These are phyloP conservation scores for Xiphophorus couchianus DNA, from an alignment of 2,113 vertebrate genomes.

Conservation along the genomic window DNA sequence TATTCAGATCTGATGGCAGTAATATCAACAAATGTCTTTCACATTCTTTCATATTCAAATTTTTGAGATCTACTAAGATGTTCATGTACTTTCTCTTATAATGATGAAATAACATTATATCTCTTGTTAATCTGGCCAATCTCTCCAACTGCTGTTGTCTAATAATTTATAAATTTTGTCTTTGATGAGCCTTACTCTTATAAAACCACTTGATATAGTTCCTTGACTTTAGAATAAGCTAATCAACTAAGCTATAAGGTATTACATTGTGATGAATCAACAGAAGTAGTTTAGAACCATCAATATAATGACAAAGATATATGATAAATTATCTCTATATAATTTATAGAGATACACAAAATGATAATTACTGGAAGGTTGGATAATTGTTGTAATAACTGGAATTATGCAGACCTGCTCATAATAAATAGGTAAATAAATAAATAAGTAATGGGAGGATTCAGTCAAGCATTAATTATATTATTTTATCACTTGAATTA, in stretches of 20 bases:
- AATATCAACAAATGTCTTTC: no score
- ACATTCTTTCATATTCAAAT: no score
- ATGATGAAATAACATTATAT: background rate
- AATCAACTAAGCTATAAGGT: no score
- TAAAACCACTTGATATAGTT: conserved; percentile 71
- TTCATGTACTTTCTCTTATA: conserved; percentile 2
- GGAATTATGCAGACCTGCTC: background rate
- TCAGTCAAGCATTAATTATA: background rate
- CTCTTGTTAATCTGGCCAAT: conserved; percentile 10
- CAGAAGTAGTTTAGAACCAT: no score
- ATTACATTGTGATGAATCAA: no score
- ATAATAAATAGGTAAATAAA: background rate
- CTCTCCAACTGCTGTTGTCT: conserved; percentile 38
- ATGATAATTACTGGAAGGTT: background rate
- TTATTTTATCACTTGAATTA: background rate
- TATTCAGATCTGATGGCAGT: no score
- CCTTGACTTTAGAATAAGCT: conserved; percentile 61
- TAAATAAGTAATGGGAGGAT: background rate
- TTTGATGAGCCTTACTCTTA: conserved; percentile 70
- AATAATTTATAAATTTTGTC: conserved; percentile 76
- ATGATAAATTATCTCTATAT: no score
- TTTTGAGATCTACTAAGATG: no score
- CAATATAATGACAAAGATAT: no score
- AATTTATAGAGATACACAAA: background rate
- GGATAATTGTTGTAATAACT: background rate